Base-by-base conservation (phyloP, 2,888 invertebrate species). In the Parthenolecanium corni region DNA sequence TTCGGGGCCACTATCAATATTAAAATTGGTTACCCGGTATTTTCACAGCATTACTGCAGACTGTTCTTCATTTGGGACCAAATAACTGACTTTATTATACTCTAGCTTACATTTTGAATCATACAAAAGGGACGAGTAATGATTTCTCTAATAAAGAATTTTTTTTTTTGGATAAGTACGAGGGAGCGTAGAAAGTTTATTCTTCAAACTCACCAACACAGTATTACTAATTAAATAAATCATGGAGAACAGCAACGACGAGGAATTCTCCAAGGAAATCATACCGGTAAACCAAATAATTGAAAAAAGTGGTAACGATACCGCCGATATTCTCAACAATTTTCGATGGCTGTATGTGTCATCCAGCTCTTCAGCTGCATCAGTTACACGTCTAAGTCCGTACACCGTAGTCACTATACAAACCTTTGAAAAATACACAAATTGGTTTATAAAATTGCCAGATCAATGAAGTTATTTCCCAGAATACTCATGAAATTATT, bases 211-310 rank as follows among this genome's bases (percentile, higher is more conserved):
- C 23, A 63, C 63, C 63, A 63, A 47, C 16, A 63, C 38, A 1
- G 63, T 63, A 23, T 63, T 46, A n/a, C 53, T 53, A 24, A 63
- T 44, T 42, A 63, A 46, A 31, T 53, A 63, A 54, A 63, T 63
- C n/a, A 63, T 12, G 18, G 63, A 63, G 49, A 68, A 67, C n/a
- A 68, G 65, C 6, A 69, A 64, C 31, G 68, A 73, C 64, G 74
- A 74, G 2, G 82, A 79, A 70, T 85, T 84, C 71, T 85, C 85
- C 44, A 85, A 77, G 1, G 85, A 84, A 31, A 85, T 77, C 3
- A 85, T 84, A 1, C 83, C 83, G 73, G 84, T 79, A 68, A 85
- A 84, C 86, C 86, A 86, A 68, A 83, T 82, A 20, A 85, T 79
- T 12, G 82, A 82, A 69, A 84, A 83, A 66, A 82, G 79, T 16